Evolutionary conservation across 92 coral and sea anemone species (phyloP), one percentile per base, ranked within the genome.

Genomic region (Montipora capitata): DNA sequence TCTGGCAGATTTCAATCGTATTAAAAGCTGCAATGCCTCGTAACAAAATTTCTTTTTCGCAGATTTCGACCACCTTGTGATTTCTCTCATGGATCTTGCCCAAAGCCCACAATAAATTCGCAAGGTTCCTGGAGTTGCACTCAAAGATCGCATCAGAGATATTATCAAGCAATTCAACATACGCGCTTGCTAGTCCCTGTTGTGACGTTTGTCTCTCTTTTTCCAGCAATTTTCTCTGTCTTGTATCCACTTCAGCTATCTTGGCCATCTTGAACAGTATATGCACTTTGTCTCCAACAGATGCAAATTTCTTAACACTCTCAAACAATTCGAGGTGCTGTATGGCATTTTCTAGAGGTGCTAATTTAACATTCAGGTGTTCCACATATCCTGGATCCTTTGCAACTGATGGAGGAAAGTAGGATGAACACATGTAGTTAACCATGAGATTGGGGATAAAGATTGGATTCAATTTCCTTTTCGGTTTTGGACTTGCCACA

Each of bases 21-120:
- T 59, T 42, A 72, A 83, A 83, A 5, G 49, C 8, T 72, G 17
- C 42, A 61, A 71, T 44, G 18, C 79, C 79, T 40, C 72, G 45
- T 15, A 49, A 59, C 72, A 83, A 65, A 61, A 83, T 59, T 40
- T 72, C 76, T 14, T 73, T 72, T 59, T 83, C 71, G 27, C 87
- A 72, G 18, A 58, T 38, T 20, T 43, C 15, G 13, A 72, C 15
- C 59, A 83, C 79, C 49, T 58, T 41, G 52, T 59, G 79, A 59
- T 83, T 42, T 41, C 61, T 69, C 48, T 68, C 77, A 15, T 59
- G 70, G 42, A 70, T 72, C 35, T 56, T 58, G 17, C 87, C 87
- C 41, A 73, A 27, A 4, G 79, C 71, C 87, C 87, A 72, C 72
- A 83, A 52, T 43, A 81, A 52, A 54, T 27, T 52, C 3, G 85